Evolutionary conservation across 1,140 invertebrate genomes (phyloP).

Genomic region (Metaphire vulgaris): DNA sequence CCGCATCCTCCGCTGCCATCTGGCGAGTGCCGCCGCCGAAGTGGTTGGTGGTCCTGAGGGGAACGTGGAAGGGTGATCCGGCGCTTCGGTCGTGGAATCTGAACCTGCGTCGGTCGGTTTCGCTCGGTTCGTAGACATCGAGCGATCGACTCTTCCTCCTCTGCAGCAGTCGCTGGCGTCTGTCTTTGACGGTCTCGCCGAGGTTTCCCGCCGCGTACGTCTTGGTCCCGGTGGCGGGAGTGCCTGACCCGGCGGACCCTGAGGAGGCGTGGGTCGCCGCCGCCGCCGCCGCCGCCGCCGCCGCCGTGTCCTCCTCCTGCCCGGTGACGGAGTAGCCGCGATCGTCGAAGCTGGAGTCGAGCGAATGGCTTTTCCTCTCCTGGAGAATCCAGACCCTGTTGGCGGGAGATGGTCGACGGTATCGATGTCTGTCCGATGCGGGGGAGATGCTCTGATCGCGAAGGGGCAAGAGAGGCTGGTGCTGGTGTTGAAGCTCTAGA

Average conservation of each 20-base stretch:
- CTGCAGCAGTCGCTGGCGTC: background rate
- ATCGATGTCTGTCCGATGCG: constrained; percentile 5
- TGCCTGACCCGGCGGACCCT: too few species aligned
- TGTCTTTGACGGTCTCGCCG: background rate
- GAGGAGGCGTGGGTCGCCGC: background rate
- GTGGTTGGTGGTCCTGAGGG: too few species aligned
- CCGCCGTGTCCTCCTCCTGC: background rate
- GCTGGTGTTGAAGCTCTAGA: background rate
- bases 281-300: background rate
- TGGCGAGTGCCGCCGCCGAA: too few species aligned
- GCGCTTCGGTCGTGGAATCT: background rate
- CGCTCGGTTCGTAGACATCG: constrained; percentile 7
- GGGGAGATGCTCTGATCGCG: background rate
- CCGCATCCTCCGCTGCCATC: too few species aligned
- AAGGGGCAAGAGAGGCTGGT: background rate
- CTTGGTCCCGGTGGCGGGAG: too few species aligned
- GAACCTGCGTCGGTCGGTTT: background rate
- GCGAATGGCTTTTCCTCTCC: constrained; percentile 15
- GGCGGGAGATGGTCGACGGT: constrained; percentile 3
- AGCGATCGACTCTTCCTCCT: constrained; percentile 6
- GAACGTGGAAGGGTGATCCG: background rate
- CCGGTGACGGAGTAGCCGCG: background rate
- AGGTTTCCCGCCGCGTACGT: too few species aligned
- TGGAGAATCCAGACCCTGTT: constrained; percentile 5
- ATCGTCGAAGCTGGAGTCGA: constrained; percentile 12